Conservation (phyloP, 1,140 invertebrate species). For the Plodia interpunctella region DNA sequence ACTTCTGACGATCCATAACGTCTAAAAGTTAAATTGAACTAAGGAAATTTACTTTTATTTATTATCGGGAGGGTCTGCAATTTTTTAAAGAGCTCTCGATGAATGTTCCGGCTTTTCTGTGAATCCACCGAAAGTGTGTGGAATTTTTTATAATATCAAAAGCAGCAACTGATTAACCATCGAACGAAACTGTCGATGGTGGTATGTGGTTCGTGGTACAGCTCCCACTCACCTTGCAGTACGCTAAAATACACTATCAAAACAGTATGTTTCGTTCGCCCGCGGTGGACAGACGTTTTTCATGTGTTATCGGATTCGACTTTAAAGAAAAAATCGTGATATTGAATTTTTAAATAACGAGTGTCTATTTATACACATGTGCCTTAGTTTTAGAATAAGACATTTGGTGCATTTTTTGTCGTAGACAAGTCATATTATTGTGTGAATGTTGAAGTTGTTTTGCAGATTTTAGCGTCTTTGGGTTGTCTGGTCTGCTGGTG, state of each 20-base stretch:
- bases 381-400: constrained; percentile 13
- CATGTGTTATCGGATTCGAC: constrained; percentile 3
- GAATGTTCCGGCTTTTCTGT: not conserved
- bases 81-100: constrained; percentile 15
- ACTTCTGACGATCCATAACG: not conserved
- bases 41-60: constrained; percentile 32
- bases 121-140: not conserved
- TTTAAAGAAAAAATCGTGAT: constrained; percentile 21
- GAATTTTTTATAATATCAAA: constrained; percentile 14
- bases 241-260: constrained; percentile 69
- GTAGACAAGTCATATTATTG: constrained; percentile 18
- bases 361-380: constrained; percentile 20
- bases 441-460: constrained; percentile 28
- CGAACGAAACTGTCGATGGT: constrained; percentile 25
- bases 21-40: constrained; percentile 18
- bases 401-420: not conserved
- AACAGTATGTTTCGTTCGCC: constrained; percentile 53
- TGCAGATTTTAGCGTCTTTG: constrained; percentile 28
- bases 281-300: constrained; percentile 26
- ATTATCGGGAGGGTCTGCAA: not conserved
- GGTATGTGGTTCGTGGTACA: constrained; percentile 37
- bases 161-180: constrained; percentile 26
- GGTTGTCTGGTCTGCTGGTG: constrained; percentile 26
- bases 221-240: constrained; percentile 58
- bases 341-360: constrained; percentile 9